phyloP scores from a whole-genome alignment of 2,113 vertebrate genomes.

The Sorex fumeus region DNA sequence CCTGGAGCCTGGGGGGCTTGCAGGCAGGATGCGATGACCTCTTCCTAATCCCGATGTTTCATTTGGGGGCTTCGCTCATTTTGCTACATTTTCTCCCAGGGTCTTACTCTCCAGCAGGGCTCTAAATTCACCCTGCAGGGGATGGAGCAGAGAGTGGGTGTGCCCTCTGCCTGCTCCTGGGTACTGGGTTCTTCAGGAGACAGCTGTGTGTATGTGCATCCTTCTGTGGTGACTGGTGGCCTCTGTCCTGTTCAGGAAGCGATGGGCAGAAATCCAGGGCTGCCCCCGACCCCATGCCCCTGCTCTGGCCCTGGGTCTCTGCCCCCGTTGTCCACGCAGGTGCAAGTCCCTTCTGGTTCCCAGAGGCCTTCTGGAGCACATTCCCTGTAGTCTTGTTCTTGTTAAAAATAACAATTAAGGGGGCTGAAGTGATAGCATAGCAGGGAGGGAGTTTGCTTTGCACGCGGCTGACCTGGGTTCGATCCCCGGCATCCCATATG shows the following conservation, averaged over 20 bases:
- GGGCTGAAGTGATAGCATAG: no score
- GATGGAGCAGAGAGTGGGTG: background rate
- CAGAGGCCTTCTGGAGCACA: background rate
- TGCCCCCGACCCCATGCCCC: background rate
- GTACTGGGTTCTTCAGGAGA: background rate
- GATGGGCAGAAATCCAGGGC: background rate
- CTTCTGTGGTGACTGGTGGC: background rate
- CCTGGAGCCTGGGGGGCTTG: no score
- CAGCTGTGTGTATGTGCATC: background rate
- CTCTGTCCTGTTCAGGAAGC: background rate
- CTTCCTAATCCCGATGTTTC: background rate
- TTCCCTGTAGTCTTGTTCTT: slow-evolving; percentile 26
- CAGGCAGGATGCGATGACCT: no score
- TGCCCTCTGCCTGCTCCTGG: background rate
- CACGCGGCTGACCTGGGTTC: no score
- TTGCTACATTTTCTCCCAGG: no score
- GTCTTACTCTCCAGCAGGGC: background rate
- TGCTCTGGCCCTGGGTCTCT: background rate
- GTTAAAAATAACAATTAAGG: background rate
- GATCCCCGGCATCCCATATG: no score
- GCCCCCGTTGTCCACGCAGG: background rate
- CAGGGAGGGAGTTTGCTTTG: no score
- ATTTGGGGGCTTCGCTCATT: background rate
- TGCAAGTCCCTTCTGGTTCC: background rate
- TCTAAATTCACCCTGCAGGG: background rate